phyloP scores from a whole-genome alignment of 2,797 vertebrate genomes.

The Arrhamphus sclerolepis region DNA sequence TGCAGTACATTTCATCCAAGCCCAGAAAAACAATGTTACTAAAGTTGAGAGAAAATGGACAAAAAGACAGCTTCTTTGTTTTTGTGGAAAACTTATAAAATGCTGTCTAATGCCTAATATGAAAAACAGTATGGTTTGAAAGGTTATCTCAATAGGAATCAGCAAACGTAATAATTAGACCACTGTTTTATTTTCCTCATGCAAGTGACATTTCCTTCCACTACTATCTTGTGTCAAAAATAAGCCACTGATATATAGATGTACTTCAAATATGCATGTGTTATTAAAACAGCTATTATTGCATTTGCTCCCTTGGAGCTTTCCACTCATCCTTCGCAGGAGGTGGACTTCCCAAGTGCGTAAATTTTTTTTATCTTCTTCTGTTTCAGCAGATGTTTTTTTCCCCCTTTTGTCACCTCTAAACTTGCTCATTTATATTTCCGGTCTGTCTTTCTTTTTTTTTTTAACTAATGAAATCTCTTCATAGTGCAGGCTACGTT shows the following conservation, averaged over 20 bases:
- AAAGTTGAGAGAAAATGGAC: slow-evolving; percentile 31
- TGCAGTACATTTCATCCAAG: slow-evolving; percentile 24
- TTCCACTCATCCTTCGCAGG: too few relatives aligned
- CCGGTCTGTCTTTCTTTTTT: too few relatives aligned
- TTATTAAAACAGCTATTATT: too few relatives aligned
- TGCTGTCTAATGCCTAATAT: background rate
- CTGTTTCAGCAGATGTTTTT: too few relatives aligned
- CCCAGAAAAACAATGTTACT: slow-evolving; percentile 38
- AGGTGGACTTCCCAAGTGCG: too few relatives aligned
- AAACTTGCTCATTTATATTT: too few relatives aligned
- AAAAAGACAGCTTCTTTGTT: slow-evolving; percentile 11
- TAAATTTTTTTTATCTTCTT: too few relatives aligned
- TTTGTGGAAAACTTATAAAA: slow-evolving; percentile 12
- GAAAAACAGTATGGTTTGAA: background rate
- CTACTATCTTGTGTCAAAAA: background rate
- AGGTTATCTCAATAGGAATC: background rate
- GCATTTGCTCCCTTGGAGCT: too few relatives aligned
- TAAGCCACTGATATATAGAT: background rate
- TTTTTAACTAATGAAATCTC: too few relatives aligned
- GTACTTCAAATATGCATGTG: too few relatives aligned
- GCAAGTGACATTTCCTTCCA: background rate
- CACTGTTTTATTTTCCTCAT: background rate
- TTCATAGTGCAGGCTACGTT: too few relatives aligned
- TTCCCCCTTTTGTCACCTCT: too few relatives aligned
- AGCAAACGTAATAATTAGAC: background rate